These are phyloP conservation scores for Cephus rjabovi DNA, from an alignment of 2,888 invertebrate species.

Conservation along the genomic window DNA sequence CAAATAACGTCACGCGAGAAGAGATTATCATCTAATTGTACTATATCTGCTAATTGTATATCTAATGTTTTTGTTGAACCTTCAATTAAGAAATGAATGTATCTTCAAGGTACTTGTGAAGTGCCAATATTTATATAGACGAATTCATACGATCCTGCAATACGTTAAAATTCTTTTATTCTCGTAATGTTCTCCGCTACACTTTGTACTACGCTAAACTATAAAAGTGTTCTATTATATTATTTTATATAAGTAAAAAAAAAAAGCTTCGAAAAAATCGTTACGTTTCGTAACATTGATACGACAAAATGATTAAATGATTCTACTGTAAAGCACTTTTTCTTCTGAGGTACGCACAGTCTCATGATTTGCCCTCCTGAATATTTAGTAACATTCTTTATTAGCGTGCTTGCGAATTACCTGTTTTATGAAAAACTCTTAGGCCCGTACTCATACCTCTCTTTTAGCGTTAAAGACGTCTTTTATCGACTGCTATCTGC, in stretches of 20 bases:
- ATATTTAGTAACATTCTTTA: neutral
- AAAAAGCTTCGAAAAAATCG: conserved; percentile 21
- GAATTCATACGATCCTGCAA: conserved; percentile 2
- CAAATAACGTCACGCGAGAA: neutral
- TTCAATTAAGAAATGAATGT: neutral
- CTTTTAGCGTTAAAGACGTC: too few relatives aligned
- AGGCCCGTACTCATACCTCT: too few relatives aligned
- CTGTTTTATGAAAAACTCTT: neutral
- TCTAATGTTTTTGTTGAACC: neutral
- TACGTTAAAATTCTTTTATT: conserved; percentile 36
- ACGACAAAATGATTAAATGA: neutral
- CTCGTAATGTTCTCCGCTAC: conserved; percentile 41
- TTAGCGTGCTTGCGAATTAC: neutral
- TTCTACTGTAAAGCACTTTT: neutral
- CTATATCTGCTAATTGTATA: neutral
- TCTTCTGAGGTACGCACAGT: neutral
- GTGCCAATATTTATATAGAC: neutral
- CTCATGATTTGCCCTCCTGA: neutral
- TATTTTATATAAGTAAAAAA: conserved; percentile 42
- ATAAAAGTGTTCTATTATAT: conserved; percentile 44
- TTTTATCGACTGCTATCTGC: too few relatives aligned
- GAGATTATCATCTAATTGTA: neutral
- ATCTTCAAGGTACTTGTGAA: neutral
- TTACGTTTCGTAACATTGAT: conserved; percentile 5
- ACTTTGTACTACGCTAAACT: conserved; percentile 48